Percentiles rank a stretch among this genome's conserved stretches.
These are phyloP conservation scores for Petrolisthes cinctipes DNA, from an alignment of 2,888 invertebrate genomes.

Conservation along the genomic window DNA sequence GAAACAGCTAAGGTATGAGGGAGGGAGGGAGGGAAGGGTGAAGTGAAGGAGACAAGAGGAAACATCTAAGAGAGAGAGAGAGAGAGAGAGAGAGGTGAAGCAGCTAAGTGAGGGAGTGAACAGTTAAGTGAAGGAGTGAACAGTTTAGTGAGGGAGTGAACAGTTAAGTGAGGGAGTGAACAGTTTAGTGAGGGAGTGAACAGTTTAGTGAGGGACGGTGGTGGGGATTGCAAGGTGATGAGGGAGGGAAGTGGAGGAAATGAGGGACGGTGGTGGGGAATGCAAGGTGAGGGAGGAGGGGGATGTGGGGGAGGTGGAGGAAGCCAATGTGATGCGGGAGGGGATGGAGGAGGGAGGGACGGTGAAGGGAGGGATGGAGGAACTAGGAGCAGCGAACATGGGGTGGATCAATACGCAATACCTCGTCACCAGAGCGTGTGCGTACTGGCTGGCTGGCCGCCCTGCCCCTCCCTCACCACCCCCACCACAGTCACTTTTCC, in stretches of 20 bases:
- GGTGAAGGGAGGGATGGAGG: background rate
- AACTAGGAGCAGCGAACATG: background rate
- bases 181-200: too few relatives aligned
- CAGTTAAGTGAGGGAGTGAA: too few relatives aligned
- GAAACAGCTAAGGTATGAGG: background rate
- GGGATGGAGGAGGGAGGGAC: too few relatives aligned
- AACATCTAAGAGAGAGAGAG: background rate
- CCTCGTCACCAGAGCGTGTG: conserved; percentile 15
- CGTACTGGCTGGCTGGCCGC: conserved; percentile 6
- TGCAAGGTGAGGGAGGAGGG: background rate
- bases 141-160: too few relatives aligned
- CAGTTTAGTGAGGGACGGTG: too few relatives aligned
- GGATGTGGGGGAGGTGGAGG: too few relatives aligned
- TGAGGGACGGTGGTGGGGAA: background rate
- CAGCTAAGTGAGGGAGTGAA: background rate
- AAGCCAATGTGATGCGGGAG: too few relatives aligned
- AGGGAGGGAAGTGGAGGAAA: background rate
- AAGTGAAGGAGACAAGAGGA: background rate
- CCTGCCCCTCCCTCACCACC: conserved; percentile 5
- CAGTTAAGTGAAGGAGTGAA: too few relatives aligned
- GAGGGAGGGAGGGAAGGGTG: background rate
- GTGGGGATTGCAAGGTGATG: too few relatives aligned
- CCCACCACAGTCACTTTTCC: background rate
- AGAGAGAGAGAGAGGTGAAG: background rate
- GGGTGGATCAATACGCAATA: conserved; percentile 33